Evolutionary conservation across 2,113 vertebrate species (phyloP), one percentile per base, ranked within the genome.

Genomic region (Empidonax alnorum): DNA sequence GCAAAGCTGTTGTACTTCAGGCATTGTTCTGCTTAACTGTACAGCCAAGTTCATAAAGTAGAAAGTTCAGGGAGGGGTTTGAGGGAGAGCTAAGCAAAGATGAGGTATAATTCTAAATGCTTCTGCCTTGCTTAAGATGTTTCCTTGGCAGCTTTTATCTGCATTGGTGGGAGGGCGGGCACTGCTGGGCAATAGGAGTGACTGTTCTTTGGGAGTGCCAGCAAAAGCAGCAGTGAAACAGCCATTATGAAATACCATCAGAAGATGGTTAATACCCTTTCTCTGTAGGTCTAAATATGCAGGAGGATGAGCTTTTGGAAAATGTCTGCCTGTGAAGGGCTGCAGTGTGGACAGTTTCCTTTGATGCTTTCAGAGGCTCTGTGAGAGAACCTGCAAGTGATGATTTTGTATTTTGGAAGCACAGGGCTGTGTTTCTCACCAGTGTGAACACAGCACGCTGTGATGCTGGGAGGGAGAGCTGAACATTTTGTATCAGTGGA

Each of bases 371-470:
- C 58, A 28, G 33, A 71, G 53, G 35, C 42, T 86, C 8, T 30
- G 22, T 33, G 62, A 80, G 46, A 49, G 31, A 90, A 19, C 31
- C 71, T 90, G 24, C n/a, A 53, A 58, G 65, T 62, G 44, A 20
- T 19, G 24, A 33, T 68, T 44, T 81, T 41, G 1, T 37, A 2
- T 73, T 88, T 77, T 77, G 56, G 56, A 86, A 90, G 15, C 4
- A 1, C 6, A 63, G 24, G 13, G 15, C 24, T 73, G 6, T 27
- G 27, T 59, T 71, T 71, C 31, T 82, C 55, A 35, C 22, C 13
- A 3, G 10, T 4, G 12, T 59, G 79, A 37, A 0, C 4, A 0
- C 7, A 62, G n/a, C 33, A 3, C 49, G 25, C 63, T 74, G 22
- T 39, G 44, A 39, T 44, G 33, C 49, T 39, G 42, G 27, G 12